phyloP scores from a whole-genome alignment of 2,888 invertebrate species.

The Nudaria mundana region DNA sequence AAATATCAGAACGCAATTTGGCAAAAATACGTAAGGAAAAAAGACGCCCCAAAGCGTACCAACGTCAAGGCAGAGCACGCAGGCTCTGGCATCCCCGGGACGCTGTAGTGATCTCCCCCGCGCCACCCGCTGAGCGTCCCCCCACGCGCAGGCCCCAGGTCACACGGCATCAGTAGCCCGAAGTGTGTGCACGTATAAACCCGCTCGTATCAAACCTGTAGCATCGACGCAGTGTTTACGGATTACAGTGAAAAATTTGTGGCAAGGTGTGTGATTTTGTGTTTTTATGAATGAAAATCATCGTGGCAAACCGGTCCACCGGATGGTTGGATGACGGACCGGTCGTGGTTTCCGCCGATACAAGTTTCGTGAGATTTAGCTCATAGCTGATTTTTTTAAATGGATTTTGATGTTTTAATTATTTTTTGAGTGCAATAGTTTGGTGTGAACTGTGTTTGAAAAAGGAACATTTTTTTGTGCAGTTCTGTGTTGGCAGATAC shows the following conservation, averaged over 20 bases:
- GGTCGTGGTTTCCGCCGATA: slow-evolving; percentile 56
- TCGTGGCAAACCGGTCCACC: slow-evolving; percentile 42
- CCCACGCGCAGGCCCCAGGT: slow-evolving; percentile 36
- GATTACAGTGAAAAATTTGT: slow-evolving; percentile 59
- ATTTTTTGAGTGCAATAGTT: slow-evolving; percentile 22
- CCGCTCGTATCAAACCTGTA: slow-evolving; percentile 53
- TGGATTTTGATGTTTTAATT: slow-evolving; percentile 32
- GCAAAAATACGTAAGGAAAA: slow-evolving; percentile 18
- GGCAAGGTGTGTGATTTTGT: slow-evolving; percentile 37
- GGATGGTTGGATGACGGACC: slow-evolving; percentile 50
- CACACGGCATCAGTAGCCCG: slow-evolving; percentile 54
- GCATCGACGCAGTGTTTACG: slow-evolving; percentile 46
- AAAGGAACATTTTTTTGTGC: background rate
- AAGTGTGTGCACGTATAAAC: slow-evolving; percentile 38
- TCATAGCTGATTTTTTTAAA: slow-evolving; percentile 34
- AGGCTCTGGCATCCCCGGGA: slow-evolving; percentile 62
- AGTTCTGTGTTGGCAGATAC: no score
- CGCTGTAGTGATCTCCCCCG: slow-evolving; percentile 58
- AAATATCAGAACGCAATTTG: slow-evolving; percentile 24
- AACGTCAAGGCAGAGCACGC: slow-evolving; percentile 44
- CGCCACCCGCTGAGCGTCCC: slow-evolving; percentile 38
- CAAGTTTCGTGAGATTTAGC: slow-evolving; percentile 55
- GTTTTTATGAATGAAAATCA: slow-evolving; percentile 54
- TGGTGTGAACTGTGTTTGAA: slow-evolving; percentile 6
- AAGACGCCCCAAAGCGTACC: slow-evolving; percentile 28